Conservation (phyloP, 2,113 vertebrate genomes). For the Boleophthalmus pectinirostris region DNA sequence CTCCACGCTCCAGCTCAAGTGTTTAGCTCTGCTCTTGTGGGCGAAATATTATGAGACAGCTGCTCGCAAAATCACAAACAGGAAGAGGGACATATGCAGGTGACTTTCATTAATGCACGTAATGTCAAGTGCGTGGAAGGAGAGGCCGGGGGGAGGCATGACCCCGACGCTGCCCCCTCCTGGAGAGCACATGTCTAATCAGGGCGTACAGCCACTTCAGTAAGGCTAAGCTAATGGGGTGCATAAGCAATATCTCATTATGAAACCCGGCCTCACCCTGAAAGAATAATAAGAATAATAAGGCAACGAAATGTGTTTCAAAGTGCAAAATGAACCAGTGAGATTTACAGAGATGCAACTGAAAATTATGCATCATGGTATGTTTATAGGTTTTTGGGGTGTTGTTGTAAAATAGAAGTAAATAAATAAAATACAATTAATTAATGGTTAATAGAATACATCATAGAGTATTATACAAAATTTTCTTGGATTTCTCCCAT, state of each 20-base stretch:
- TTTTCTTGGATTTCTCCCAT: too few species aligned
- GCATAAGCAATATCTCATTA: background rate
- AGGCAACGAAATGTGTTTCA: background rate
- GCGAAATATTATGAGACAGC: slow-evolving; percentile 59
- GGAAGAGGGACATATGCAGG: slow-evolving; percentile 43
- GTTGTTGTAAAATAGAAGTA: too few species aligned
- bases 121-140: background rate
- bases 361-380: too few species aligned
- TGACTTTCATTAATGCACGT: slow-evolving; percentile 11
- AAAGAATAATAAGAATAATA: background rate
- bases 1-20: slow-evolving; percentile 36
- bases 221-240: background rate
- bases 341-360: too few species aligned
- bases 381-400: too few species aligned
- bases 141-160: slow-evolving; percentile 18
- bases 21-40: slow-evolving; percentile 59
- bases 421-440: too few species aligned
- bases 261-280: background rate
- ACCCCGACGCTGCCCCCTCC: background rate
- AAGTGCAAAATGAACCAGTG: background rate
- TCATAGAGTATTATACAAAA: too few species aligned
- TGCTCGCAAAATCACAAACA: slow-evolving; percentile 58
- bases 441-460: too few species aligned
- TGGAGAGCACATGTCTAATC: background rate
- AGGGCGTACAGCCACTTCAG: background rate